A percentile compares a stretch with the other conserved stretches of the same genome.
phyloP scores from a whole-genome alignment of 53 echinoderm and acorn worm genomes.

The Henricia sp. region DNA sequence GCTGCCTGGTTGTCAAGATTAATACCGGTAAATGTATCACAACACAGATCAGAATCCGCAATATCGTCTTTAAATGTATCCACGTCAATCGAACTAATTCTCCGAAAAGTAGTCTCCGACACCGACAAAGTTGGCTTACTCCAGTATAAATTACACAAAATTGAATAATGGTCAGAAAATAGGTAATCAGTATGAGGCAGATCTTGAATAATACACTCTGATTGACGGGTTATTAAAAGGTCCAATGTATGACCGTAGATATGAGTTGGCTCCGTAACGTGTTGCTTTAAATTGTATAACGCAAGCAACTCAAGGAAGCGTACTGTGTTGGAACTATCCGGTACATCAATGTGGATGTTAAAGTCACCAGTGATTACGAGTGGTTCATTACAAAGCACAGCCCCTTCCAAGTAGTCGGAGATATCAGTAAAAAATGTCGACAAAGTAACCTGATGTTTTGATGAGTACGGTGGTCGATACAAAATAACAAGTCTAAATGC shows the following conservation, averaged over 20 bases:
- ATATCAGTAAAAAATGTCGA: no score
- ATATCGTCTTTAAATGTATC: slow-evolving; percentile 6
- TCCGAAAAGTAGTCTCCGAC: slow-evolving; percentile 16
- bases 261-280: slow-evolving; percentile 65
- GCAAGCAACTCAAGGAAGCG: slow-evolving; percentile 58
- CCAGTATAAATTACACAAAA: slow-evolving; percentile 13
- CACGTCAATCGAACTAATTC: slow-evolving; percentile 16
- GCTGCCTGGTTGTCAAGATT: slow-evolving; percentile 6
- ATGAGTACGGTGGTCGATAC: no score
- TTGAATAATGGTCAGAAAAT: slow-evolving; percentile 36
- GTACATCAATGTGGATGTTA: no score
- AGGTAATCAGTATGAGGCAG: slow-evolving; percentile 13
- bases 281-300: slow-evolving; percentile 62
- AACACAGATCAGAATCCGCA: slow-evolving; percentile 20
- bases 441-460: no score
- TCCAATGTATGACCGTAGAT: slow-evolving; percentile 64
- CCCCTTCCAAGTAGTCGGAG: no score
- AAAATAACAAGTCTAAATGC: no score
- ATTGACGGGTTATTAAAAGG: slow-evolving; percentile 64
- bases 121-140: slow-evolving; percentile 24
- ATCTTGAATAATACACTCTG: slow-evolving; percentile 26
- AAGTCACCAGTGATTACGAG: no score
- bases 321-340: no score
- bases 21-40: slow-evolving; percentile 9
- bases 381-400: no score